Percentiles rank a stretch among this genome's conserved stretches.
Evolutionary conservation across 2,797 vertebrate genomes (phyloP).

Genomic region (Esox lucius): DNA sequence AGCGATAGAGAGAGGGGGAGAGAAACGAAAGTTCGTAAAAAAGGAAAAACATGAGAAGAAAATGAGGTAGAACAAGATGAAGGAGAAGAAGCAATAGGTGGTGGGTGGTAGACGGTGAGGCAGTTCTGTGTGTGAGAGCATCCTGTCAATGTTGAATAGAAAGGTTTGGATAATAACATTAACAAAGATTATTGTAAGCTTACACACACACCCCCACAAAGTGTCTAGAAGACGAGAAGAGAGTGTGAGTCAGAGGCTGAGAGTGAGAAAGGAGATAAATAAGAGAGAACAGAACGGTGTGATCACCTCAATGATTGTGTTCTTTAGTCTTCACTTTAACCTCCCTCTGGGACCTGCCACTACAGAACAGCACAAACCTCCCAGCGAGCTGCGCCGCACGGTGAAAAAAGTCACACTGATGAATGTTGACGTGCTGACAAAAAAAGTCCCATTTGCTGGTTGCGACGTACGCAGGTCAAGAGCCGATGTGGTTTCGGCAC

Average conservation of each 20-base stretch:
- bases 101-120: constrained; percentile 1
- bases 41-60: not conserved
- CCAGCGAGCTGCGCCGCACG: not conserved
- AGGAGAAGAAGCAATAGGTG: constrained; percentile 14
- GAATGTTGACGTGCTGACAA: constrained; percentile 29
- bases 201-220: constrained; percentile 12
- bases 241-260: too few relatives aligned
- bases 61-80: constrained; percentile 10
- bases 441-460: constrained; percentile 32
- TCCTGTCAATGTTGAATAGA: not conserved
- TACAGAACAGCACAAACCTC: not conserved
- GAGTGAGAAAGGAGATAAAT: not conserved
- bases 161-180: not conserved
- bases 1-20: not conserved
- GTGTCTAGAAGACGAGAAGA: too few relatives aligned
- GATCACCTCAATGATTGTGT: not conserved
- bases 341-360: constrained; percentile 11
- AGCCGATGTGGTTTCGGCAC: not conserved
- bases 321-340: constrained; percentile 3
- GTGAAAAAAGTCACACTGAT: constrained; percentile 11
- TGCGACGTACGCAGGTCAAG: constrained; percentile 8
- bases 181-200: not conserved
- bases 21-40: not conserved
- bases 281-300: not conserved
- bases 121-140: not conserved